Conservation (phyloP, 2,797 vertebrate species). For the Loris lydekkerianus region DNA sequence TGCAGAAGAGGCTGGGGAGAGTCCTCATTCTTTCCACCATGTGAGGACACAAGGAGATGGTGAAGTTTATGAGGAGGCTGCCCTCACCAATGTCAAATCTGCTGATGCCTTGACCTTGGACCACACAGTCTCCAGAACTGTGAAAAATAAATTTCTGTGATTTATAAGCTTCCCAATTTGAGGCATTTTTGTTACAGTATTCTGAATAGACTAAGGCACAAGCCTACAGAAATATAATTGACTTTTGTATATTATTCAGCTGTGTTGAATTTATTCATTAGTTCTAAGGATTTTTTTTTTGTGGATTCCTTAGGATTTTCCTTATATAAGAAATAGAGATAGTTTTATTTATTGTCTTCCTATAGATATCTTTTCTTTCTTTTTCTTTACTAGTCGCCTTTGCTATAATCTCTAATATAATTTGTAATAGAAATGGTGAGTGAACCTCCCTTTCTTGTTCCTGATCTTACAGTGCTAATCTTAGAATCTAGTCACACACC, state of each 20-base stretch:
- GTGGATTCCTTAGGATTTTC: background rate
- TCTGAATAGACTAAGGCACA: background rate
- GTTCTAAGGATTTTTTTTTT: background rate
- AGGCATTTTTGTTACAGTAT: background rate
- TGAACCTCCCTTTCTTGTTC: background rate
- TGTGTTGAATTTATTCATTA: background rate
- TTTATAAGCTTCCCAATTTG: background rate
- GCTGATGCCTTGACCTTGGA: background rate
- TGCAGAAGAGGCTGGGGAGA: background rate
- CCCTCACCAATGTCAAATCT: background rate
- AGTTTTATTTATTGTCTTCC: background rate
- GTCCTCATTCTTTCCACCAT: background rate
- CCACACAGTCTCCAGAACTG: background rate
- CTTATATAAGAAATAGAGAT: background rate
- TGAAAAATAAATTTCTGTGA: background rate
- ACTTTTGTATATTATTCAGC: background rate
- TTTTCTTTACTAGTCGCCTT: background rate
- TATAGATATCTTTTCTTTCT: background rate
- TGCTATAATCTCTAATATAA: background rate
- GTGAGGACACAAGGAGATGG: background rate
- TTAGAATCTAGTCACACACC: background rate
- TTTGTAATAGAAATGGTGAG: background rate
- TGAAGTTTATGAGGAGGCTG: background rate
- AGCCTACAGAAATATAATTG: background rate
- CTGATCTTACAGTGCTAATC: background rate